Evolutionary conservation across 2,888 invertebrate species (phyloP).

Genomic region (Drosophila suboccidentalis): DNA sequence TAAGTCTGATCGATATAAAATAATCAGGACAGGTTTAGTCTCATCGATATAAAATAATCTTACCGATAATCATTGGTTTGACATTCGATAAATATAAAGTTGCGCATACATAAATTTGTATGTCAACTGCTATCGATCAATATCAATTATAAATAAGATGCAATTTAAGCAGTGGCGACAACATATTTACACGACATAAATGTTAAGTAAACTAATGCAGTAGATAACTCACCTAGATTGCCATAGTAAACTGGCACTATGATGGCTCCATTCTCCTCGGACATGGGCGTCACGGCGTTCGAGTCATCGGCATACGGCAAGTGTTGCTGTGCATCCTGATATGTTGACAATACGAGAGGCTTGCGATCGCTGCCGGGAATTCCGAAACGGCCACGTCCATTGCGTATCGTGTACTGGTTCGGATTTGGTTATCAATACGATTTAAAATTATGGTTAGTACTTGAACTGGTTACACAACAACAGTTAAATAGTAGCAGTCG

Average conservation of each 20-base stretch:
- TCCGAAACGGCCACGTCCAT: constrained; percentile 91
- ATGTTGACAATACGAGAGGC: constrained; percentile 96
- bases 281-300: constrained; percentile 98
- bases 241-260: constrained; percentile 96
- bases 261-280: constrained; percentile 98
- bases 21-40: too few species aligned
- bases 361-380: constrained; percentile 95
- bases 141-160: too few species aligned
- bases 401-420: constrained; percentile 92
- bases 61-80: too few species aligned
- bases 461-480: constrained; percentile 17
- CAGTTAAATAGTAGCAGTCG: constrained; percentile 59
- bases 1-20: too few species aligned
- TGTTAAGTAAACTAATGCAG: neutral
- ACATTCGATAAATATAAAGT: too few species aligned
- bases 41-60: too few species aligned
- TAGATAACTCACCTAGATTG: constrained; percentile 88
- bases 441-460: constrained; percentile 73
- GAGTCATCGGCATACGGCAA: constrained; percentile 99
- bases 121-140: too few species aligned
- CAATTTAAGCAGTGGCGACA: too few species aligned
- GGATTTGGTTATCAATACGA: constrained; percentile 36
- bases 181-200: too few species aligned
- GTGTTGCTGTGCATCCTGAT: constrained; percentile 97
- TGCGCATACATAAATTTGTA: too few species aligned